Evolutionary conservation across 2,888 invertebrate species (phyloP), one percentile per base, ranked within the genome.

Genomic region (Diarsia mendica): DNA sequence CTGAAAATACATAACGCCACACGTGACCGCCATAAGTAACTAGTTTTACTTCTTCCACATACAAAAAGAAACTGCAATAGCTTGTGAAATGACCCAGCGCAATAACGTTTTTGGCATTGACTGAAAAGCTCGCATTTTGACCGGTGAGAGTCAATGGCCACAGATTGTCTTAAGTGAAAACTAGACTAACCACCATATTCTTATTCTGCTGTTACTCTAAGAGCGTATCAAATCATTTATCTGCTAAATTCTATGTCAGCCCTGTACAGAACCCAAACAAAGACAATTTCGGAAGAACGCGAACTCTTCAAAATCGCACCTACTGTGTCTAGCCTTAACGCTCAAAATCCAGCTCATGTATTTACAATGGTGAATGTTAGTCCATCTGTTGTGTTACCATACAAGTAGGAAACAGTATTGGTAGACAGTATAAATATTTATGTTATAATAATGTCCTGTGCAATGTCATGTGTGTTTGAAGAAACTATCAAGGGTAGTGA

Each of bases 371-470:
- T 74, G 51, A 82, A 58, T 73, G 73, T 75, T 70, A 77, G 75
- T 79, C 66, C 73, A 75, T 77, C 53, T 75, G 75, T 53, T 67
- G 6, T 53, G 53, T 78, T 76, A 76, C 73, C 66, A 77, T 77
- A 83, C 39, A 66, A 74, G 82, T 72, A 77, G 48, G 46, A 82
- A 85, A 75, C 71, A 65, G 61, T 82, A 79, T 69, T 79, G 75
- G 73, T 74, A 74, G 69, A 74, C 75, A 72, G n/a, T 58, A 86
- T 86, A 77, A 85, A 85, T 85, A 86, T 86, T 86, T 80, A 85
- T 82, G 53, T 67, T 65, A 39, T 49, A 75, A 63, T 76, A 67
- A 67, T 72, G 78, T 76, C 49, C 67, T 75, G 69, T 72, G 60
- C 69, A 85, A 65, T 75, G 69, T 73, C 72, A 77, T 63, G 44